Evolutionary conservation across 2,888 invertebrate species (phyloP).

Genomic region (Margaritifera margaritifera): DNA sequence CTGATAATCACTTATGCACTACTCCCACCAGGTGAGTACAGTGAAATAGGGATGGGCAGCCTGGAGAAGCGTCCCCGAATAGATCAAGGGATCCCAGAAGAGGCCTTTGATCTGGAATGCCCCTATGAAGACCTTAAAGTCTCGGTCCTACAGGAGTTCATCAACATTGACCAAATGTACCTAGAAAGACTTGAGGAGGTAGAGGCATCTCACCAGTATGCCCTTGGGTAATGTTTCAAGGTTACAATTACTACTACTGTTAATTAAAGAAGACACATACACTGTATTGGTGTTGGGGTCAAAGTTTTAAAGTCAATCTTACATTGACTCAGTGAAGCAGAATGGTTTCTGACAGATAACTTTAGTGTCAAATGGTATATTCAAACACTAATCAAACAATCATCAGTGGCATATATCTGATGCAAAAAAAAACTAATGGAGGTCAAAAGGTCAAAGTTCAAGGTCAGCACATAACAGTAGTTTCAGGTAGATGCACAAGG

Average conservation of each 20-base stretch:
- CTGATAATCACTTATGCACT: neutral
- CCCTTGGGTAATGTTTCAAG: slow-evolving; percentile 49
- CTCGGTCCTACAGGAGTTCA: slow-evolving; percentile 67
- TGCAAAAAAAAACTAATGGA: too few relatives aligned
- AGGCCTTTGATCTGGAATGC: slow-evolving; percentile 69
- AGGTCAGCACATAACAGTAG: too few relatives aligned
- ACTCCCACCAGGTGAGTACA: slow-evolving; percentile 22
- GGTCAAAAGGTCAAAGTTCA: too few relatives aligned
- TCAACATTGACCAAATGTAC: slow-evolving; percentile 68
- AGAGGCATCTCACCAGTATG: slow-evolving; percentile 57
- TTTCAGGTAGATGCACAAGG: too few relatives aligned
- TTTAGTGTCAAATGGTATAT: too few relatives aligned
- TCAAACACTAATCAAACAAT: too few relatives aligned
- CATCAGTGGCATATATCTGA: too few relatives aligned
- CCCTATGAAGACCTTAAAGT: slow-evolving; percentile 66
- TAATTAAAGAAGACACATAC: too few relatives aligned
- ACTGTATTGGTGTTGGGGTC: too few relatives aligned
- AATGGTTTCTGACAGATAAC: too few relatives aligned
- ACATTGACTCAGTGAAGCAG: too few relatives aligned
- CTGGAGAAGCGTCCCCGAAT: slow-evolving; percentile 44
- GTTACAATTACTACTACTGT: neutral
- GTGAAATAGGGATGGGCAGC: slow-evolving; percentile 36
- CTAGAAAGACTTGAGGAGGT: slow-evolving; percentile 57
- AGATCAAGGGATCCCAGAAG: slow-evolving; percentile 66
- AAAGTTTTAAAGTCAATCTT: too few relatives aligned